phyloP scores from a whole-genome alignment of 2,797 vertebrate species.

The Coregonus ussuriensis region DNA sequence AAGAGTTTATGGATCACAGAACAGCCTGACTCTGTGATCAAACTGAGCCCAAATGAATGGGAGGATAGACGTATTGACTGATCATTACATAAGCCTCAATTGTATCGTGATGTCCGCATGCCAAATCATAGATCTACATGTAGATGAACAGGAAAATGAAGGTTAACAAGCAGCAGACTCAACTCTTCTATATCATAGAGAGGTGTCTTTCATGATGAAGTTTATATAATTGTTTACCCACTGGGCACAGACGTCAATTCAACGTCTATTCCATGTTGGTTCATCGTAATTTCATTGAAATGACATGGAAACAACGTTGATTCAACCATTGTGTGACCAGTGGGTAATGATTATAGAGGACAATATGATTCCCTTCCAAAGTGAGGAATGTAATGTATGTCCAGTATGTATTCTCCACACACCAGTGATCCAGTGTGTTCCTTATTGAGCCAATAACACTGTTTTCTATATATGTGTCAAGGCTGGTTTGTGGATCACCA shows the following conservation, averaged over 20 bases:
- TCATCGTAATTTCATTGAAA: too few relatives aligned
- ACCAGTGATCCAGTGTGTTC: neutral
- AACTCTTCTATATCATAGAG: neutral
- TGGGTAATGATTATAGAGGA: neutral
- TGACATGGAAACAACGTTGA: too few relatives aligned
- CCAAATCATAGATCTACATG: neutral
- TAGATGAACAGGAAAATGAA: neutral
- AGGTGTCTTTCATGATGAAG: too few relatives aligned
- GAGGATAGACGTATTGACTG: neutral
- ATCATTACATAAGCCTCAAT: neutral
- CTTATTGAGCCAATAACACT: constrained; percentile 10
- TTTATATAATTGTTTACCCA: too few relatives aligned
- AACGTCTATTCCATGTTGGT: too few relatives aligned
- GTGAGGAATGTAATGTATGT: neutral
- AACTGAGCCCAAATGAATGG: neutral
- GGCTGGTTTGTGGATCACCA: constrained; percentile 23
- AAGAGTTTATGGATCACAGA: constrained; percentile 44
- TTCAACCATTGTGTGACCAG: too few relatives aligned
- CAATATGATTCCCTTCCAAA: neutral
- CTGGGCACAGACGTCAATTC: too few relatives aligned
- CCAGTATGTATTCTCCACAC: neutral
- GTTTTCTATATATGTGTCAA: neutral
- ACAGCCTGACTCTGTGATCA: constrained; percentile 13
- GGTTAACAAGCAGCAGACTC: neutral
- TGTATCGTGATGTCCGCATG: neutral